A percentile compares a stretch with the other conserved stretches of the same genome.
phyloP scores from a whole-genome alignment of 1,140 invertebrate species.

The Euwallacea similis region DNA sequence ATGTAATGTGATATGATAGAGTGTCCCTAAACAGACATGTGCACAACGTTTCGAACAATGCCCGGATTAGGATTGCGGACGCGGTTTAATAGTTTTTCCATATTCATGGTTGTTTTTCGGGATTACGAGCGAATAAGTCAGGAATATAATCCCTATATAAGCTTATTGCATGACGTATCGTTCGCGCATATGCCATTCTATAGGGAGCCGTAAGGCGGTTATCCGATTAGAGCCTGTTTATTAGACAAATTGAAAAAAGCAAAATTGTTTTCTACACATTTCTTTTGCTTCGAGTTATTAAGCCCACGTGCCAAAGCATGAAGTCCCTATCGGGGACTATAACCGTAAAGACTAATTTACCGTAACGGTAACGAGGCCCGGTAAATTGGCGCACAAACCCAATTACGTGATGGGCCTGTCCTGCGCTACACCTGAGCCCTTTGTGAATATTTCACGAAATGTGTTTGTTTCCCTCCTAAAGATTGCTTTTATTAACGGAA shows the following conservation, averaged over 20 bases:
- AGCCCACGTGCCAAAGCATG: too few species aligned
- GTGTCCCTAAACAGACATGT: too few species aligned
- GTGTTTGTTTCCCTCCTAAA: too few species aligned
- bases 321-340: neutral
- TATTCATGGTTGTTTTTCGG: slow-evolving; percentile 29
- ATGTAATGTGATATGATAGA: too few species aligned
- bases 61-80: slow-evolving; percentile 14
- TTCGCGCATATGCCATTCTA: slow-evolving; percentile 24
- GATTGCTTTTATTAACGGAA: too few species aligned
- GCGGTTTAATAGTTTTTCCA: slow-evolving; percentile 27
- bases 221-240: slow-evolving; percentile 19
- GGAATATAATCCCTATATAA: slow-evolving; percentile 28
- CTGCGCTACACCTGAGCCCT: neutral
- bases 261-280: neutral
- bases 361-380: slow-evolving; percentile 7
- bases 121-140: slow-evolving; percentile 24
- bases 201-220: slow-evolving; percentile 4
- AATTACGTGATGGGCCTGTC: slow-evolving; percentile 8
- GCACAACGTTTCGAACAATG: too few species aligned
- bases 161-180: slow-evolving; percentile 16
- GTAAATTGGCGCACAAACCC: slow-evolving; percentile 9
- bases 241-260: neutral
- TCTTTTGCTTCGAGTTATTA: neutral
- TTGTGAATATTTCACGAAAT: slow-evolving; percentile 3
- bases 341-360: slow-evolving; percentile 13